Evolutionary conservation across 2,888 invertebrate species (phyloP), one percentile per base, ranked within the genome.

Genomic region (Tridacna crocea): DNA sequence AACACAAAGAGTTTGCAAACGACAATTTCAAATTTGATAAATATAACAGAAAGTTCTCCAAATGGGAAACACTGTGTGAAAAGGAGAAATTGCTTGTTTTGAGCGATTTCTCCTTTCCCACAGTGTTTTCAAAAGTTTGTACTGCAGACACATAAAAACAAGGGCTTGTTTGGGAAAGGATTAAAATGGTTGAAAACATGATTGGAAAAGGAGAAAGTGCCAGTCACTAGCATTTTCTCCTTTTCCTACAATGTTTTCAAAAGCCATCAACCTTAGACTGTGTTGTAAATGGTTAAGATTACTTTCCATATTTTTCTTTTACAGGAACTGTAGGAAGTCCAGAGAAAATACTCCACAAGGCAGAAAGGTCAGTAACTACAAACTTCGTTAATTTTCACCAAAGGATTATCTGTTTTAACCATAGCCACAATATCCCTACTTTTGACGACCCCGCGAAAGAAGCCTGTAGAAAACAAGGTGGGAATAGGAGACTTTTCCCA

Each of bases 271-370:
- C 11, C 36, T 36, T 36, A 8, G 36, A 36, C 8, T 36, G 36
- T 36, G 36, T 36, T 2, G 8, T 36, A 36, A 36, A 8, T 2
- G 36, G 36, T 36, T 36, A 36, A n/a, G n/a, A n/a, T n/a, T n/a
- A n/a, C n/a, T n/a, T n/a, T n/a, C 3, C 19, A 55, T 55, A 19
- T 61, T 73, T 17, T 46, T 51, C 22, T 26, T 48, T 88, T 89
- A 55, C 85, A 92, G 92, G 82, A 72, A 85, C 79, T 87, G 88
- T 0, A 86, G 91, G 75, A 89, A 90, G 72, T 91, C 92, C 17
- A 78, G 91, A 73, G 92, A 92, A 63, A 85, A 87, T 3, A 91
- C 91, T 36, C 91, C 91, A 55, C 90, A 90, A 72, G 89, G 90
- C 12, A 84, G 91, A 82, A 92, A 92, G 88, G 91, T 91, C 80